Percentiles rank a stretch among this genome's conserved stretches.
phyloP scores from a whole-genome alignment of 2,113 vertebrate genomes.

The Apus apus region DNA sequence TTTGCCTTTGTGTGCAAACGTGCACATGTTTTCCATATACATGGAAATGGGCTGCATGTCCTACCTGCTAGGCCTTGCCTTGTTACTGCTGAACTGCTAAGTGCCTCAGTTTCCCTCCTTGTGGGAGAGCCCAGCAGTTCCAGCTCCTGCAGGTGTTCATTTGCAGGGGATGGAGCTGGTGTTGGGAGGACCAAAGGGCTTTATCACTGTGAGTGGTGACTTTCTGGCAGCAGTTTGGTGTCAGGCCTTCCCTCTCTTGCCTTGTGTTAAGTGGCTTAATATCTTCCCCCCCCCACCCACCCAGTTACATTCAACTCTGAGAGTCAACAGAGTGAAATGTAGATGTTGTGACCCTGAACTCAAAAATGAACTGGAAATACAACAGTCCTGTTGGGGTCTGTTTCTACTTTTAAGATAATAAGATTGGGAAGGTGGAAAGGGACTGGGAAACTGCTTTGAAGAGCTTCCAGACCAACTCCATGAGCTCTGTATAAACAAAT shows the following conservation, averaged over 20 bases:
- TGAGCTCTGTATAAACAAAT: neutral
- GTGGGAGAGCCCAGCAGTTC: neutral
- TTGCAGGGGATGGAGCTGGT: neutral
- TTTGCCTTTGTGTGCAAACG: neutral
- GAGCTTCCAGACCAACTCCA: neutral
- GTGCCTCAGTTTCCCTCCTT: neutral
- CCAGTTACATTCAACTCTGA: neutral
- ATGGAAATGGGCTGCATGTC: accelerated
- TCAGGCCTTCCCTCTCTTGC: neutral
- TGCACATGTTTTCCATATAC: neutral
- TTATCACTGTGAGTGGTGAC: neutral
- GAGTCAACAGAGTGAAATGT: neutral
- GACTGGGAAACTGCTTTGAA: neutral
- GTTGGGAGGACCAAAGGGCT: neutral
- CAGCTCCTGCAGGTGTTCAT: neutral
- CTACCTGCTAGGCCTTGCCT: neutral
- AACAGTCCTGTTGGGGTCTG: neutral
- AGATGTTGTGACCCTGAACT: neutral
- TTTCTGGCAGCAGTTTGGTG: neutral
- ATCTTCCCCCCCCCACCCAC: too few species aligned
- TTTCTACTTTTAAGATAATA: neutral
- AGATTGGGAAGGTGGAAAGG: neutral
- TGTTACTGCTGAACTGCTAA: neutral
- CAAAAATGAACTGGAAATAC: neutral
- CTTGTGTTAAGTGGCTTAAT: neutral